Evolutionary conservation across 1,140 invertebrate genomes (phyloP).

Genomic region (Brachionus sp.): DNA sequence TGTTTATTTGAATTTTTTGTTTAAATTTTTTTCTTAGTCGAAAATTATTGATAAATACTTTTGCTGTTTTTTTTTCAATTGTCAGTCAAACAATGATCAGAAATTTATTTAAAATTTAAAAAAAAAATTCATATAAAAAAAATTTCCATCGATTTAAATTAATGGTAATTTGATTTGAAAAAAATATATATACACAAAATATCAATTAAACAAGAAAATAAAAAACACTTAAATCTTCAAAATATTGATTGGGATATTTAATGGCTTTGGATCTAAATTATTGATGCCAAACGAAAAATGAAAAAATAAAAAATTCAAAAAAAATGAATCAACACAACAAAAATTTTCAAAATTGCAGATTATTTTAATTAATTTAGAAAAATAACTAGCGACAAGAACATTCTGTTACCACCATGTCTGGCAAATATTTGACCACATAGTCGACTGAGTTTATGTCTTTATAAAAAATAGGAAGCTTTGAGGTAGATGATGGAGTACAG

Average conservation of each 20-base stretch:
- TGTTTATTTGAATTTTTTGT: too few species aligned
- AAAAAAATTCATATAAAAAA: too few species aligned
- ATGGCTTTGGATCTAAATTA: background rate
- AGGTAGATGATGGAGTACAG: conserved; percentile 8
- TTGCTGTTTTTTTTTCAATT: too few species aligned
- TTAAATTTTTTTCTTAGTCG: too few species aligned
- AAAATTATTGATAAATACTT: too few species aligned
- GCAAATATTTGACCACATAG: conserved; percentile 39
- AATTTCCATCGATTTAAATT: too few species aligned
- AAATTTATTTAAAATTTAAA: too few species aligned
- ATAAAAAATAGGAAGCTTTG: conserved; percentile 19
- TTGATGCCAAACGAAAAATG: background rate
- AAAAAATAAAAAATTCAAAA: too few species aligned
- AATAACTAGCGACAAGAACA: conserved; percentile 24
- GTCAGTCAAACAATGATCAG: too few species aligned
- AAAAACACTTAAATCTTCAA: conserved; percentile 34
- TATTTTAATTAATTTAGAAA: background rate
- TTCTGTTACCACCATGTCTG: conserved; percentile 40
- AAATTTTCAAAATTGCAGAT: background rate
- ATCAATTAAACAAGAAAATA: background rate
- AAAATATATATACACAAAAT: background rate
- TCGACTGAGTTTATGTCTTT: conserved; percentile 29
- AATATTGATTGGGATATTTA: background rate
- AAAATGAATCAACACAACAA: background rate
- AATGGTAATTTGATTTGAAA: too few species aligned